Evolutionary conservation across 1,140 invertebrate species (phyloP).

Genomic region (Neotoxoptera formosana): DNA sequence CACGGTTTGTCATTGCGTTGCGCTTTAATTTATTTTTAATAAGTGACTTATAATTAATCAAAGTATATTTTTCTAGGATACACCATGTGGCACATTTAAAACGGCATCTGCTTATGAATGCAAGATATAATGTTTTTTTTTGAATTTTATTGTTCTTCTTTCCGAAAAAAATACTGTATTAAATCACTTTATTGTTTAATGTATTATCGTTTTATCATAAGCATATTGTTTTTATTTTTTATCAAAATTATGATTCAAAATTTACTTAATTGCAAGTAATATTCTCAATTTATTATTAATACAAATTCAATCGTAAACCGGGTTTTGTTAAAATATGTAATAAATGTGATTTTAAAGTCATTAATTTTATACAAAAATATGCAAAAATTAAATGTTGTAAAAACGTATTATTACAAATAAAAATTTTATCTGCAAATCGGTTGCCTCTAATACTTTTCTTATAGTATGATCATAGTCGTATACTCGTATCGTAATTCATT

Average conservation of each 20-base stretch:
- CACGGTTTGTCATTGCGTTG: conserved; percentile 25
- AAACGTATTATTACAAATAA: background rate
- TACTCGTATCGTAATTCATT: no score
- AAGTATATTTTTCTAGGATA: conserved; percentile 31
- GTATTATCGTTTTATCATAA: background rate
- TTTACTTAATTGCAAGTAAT: background rate
- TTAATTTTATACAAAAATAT: background rate
- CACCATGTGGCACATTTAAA: conserved; percentile 20
- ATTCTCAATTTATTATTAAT: background rate
- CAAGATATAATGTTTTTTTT: background rate
- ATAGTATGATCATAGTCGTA: no score
- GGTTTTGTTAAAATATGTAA: background rate
- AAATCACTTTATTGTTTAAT: background rate
- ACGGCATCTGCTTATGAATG: conserved; percentile 46
- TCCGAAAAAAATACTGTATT: background rate
- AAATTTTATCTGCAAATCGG: background rate
- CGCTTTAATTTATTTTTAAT: background rate
- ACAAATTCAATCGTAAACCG: background rate
- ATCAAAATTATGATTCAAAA: background rate
- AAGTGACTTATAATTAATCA: background rate
- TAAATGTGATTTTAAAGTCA: background rate
- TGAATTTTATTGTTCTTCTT: background rate
- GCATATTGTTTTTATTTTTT: background rate
- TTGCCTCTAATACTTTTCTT: no score
- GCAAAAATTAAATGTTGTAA: background rate